A percentile compares a stretch with the other conserved stretches of the same genome.
Evolutionary conservation across 1,140 invertebrate species (phyloP).

Genomic region (Maconellicoccus hirsutus): DNA sequence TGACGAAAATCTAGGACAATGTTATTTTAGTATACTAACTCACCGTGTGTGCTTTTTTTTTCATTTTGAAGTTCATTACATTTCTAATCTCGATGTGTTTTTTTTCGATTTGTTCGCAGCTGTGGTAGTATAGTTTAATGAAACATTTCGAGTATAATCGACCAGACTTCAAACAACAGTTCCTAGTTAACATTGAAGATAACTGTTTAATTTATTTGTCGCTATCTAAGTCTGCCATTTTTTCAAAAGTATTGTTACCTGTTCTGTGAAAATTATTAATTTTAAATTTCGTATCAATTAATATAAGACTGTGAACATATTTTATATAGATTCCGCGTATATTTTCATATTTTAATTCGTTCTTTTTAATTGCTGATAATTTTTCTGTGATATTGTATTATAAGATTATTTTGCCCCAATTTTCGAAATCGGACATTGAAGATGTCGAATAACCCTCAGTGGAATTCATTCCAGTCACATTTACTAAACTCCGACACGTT

Average conservation of each 20-base stretch:
- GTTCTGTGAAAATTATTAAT: constrained; percentile 22
- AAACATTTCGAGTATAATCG: background rate
- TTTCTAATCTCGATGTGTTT: background rate
- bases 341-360: constrained; percentile 9
- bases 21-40: constrained; percentile 3
- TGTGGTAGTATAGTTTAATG: constrained; percentile 21
- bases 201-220: constrained; percentile 13
- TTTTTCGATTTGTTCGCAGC: background rate
- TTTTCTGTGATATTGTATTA: constrained; percentile 20
- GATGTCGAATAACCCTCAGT: constrained; percentile 81
- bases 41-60: background rate
- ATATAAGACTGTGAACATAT: constrained; percentile 22
- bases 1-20: background rate
- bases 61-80: background rate
- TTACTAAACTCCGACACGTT: constrained; percentile 42
- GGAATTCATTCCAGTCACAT: constrained; percentile 82
- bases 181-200: constrained; percentile 12
- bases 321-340: constrained; percentile 19
- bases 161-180: constrained; percentile 20
- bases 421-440: constrained; percentile 12
- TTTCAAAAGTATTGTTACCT: constrained; percentile 22
- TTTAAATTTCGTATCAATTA: constrained; percentile 23
- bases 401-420: constrained; percentile 9
- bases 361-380: constrained; percentile 18
- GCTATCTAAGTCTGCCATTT: constrained; percentile 21